These are phyloP conservation scores for Ridgeia piscesae DNA, from an alignment of 1,140 invertebrate species.

Conservation along the genomic window DNA sequence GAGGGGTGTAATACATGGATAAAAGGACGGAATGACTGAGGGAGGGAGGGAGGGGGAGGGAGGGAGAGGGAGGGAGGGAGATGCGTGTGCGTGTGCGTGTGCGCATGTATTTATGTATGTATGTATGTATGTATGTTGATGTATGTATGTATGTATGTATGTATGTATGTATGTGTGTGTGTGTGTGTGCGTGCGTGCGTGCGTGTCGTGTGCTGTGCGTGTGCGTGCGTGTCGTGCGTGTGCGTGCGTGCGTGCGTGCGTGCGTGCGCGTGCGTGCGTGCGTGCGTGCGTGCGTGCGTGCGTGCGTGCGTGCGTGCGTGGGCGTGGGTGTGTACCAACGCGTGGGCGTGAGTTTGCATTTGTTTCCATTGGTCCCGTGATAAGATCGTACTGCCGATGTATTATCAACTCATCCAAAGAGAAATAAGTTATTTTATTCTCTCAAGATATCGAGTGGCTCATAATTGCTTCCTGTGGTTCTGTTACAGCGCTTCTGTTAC, in stretches of 20 bases:
- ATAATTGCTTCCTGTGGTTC: neutral
- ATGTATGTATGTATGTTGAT: too few relatives aligned
- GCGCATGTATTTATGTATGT: too few relatives aligned
- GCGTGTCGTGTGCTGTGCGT: too few relatives aligned
- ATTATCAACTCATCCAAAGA: neutral
- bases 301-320: neutral
- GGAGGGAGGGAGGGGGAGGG: too few relatives aligned
- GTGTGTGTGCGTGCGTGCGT: constrained; percentile 4
- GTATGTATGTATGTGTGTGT: constrained; percentile 13
- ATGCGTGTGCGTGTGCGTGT: too few relatives aligned
- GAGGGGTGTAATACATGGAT: too few relatives aligned
- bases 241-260: constrained; percentile 17
- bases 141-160: too few relatives aligned
- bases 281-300: constrained; percentile 4
- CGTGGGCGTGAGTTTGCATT: neutral
- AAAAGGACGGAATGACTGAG: too few relatives aligned
- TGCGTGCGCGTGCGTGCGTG: constrained; percentile 13
- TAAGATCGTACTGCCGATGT: neutral
- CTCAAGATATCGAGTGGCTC: neutral
- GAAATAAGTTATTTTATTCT: neutral
- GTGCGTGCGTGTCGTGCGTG: too few relatives aligned
- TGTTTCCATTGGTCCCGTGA: neutral
- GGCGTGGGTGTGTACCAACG: too few relatives aligned
- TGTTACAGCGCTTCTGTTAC: neutral
- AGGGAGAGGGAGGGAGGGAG: too few relatives aligned